A percentile compares a stretch with the other conserved stretches of the same genome.
These are phyloP conservation scores for Spodoptera frugiperda DNA, from an alignment of 1,140 invertebrate species.

Conservation along the genomic window DNA sequence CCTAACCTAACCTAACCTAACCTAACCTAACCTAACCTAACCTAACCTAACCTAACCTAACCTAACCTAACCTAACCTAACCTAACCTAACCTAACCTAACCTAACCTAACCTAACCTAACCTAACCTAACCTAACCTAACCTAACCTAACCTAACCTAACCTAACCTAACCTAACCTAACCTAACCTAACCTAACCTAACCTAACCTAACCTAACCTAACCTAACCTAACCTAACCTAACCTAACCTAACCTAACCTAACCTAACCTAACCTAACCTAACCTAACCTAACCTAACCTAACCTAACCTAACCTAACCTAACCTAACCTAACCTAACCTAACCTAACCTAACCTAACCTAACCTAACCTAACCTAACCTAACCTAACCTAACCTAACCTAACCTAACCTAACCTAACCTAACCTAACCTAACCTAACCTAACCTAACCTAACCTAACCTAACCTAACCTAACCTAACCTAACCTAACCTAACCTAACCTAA, in stretches of 20 bases:
- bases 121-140: slow-evolving; percentile 60
- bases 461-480: slow-evolving; percentile 26
- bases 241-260: slow-evolving; percentile 26
- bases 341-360: slow-evolving; percentile 47
- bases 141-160: slow-evolving; percentile 60
- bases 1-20: slow-evolving; percentile 57
- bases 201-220: slow-evolving; percentile 44
- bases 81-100: slow-evolving; percentile 57
- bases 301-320: slow-evolving; percentile 61
- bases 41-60: too few relatives aligned
- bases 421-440: slow-evolving; percentile 55
- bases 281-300: slow-evolving; percentile 53
- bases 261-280: slow-evolving; percentile 26
- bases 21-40: slow-evolving; percentile 59
- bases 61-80: slow-evolving; percentile 58
- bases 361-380: slow-evolving; percentile 55
- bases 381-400: slow-evolving; percentile 55
- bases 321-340: slow-evolving; percentile 56
- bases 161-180: slow-evolving; percentile 51
- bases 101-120: slow-evolving; percentile 57
- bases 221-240: slow-evolving; percentile 49
- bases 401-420: slow-evolving; percentile 54
- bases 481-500: slow-evolving; percentile 59
- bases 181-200: slow-evolving; percentile 54
- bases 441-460: slow-evolving; percentile 27